Base-by-base conservation (phyloP, 2,888 invertebrate genomes). In the Eupithecia pulchellata region DNA sequence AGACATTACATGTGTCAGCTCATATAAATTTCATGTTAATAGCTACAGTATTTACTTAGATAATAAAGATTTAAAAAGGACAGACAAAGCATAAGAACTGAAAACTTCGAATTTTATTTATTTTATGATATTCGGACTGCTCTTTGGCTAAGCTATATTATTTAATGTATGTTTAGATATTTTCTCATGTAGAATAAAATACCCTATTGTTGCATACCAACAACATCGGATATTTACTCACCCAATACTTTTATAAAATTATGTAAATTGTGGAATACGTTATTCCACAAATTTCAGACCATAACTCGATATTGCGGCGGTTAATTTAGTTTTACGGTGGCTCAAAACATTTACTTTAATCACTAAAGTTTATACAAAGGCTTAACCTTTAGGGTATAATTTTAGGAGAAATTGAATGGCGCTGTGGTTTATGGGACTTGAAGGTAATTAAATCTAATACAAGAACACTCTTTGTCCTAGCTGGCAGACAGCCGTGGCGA, bases 281-380 rank as follows among this genome's bases (percentile, higher is more conserved):
- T 42, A 42, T 6, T n/a, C n/a, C n/a, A n/a, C 4, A 30, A 4
- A 30, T 47, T 47, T 47, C 9, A 25, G 13, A 52, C 13, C 25
- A 25, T 25, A 52, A 52, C 52, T 52, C 25, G 11, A 52, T 52
- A 52, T 52, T 52, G 25, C 20, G 52, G 52, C 52, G 25, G 52
- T 52, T 52, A 52, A 52, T 52, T 20, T 20, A 47, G 20, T 11
- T 47, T 47, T 20, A 47, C 47, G 20, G 47, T 39, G 47, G 47
- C 47, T 47, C 47, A 20, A 47, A 47, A 47, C 47, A 47, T 47
- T 47, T 47, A 52, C 25, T 52, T 52, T 25, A 52, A 52, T 52
- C 11, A 25, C 25, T 52, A 52, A 52, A 52, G 52, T 52, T 52
- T 25, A 25, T 25, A 52, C 52, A 52, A 52, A 52, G 52, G 52